Conservation (phyloP, 2,113 vertebrate species). For the Glaucidium brasilianum region DNA sequence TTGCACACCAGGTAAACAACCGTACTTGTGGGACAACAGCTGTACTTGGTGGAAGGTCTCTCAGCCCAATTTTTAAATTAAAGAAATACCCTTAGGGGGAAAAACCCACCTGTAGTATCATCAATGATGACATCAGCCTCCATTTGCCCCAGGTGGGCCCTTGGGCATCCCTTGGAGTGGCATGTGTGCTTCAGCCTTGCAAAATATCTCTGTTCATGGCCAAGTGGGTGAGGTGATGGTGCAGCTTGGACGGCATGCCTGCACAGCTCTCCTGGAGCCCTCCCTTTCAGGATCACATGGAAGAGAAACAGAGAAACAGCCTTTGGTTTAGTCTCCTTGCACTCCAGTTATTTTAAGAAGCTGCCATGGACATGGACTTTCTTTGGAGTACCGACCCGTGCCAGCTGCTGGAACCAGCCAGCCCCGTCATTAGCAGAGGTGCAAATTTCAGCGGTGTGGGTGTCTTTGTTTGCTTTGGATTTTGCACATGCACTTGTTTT, state of each 20-base stretch:
- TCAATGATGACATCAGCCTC: background rate
- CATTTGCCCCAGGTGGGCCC: background rate
- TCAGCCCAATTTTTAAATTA: background rate
- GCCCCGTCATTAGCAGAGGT: background rate
- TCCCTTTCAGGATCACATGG: background rate
- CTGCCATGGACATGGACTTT: background rate
- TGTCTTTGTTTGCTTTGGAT: background rate
- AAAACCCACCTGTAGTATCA: background rate
- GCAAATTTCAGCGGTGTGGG: background rate
- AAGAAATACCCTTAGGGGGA: background rate
- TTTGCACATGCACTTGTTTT: background rate
- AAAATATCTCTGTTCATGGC: background rate
- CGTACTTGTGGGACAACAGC: too few relatives aligned
- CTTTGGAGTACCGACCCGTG: background rate
- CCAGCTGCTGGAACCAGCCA: background rate
- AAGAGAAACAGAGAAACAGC: background rate
- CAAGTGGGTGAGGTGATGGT: background rate
- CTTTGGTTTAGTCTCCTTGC: background rate
- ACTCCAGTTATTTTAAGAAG: background rate
- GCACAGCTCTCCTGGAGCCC: background rate
- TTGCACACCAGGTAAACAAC: too few relatives aligned
- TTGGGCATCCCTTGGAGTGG: fast-evolving
- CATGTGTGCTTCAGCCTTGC: fast-evolving
- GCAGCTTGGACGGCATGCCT: fast-evolving
- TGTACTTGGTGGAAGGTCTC: background rate